Evolutionary conservation across 2,888 invertebrate species (phyloP).

Genomic region (Heliconius ethilla): DNA sequence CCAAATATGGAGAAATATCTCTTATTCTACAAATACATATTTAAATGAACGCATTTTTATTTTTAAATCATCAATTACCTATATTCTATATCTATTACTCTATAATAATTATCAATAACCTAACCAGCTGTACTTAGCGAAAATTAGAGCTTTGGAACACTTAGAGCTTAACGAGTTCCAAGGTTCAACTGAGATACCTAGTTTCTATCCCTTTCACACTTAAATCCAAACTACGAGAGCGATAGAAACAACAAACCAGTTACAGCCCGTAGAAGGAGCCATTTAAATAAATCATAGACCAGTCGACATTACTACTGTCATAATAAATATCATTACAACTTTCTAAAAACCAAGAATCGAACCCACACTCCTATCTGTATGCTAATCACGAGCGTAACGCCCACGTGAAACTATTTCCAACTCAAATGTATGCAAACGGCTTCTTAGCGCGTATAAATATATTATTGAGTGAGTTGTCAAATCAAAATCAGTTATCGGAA

Average conservation of each 20-base stretch:
- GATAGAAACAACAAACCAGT: constrained; percentile 39
- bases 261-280: constrained; percentile 43
- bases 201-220: constrained; percentile 2
- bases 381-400: constrained; percentile 51
- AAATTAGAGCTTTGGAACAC: constrained; percentile 36
- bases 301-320: constrained; percentile 50
- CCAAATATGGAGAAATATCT: no score
- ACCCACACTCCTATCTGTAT: constrained; percentile 55
- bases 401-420: constrained; percentile 47
- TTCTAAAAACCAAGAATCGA: constrained; percentile 55
- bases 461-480: constrained; percentile 52
- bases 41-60: neutral
- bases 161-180: constrained; percentile 33
- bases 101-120: constrained; percentile 31
- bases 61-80: neutral
- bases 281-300: constrained; percentile 52
- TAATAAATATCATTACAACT: constrained; percentile 55
- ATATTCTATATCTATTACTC: neutral
- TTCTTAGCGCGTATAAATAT: constrained; percentile 49
- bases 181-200: constrained; percentile 31
- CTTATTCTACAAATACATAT: neutral
- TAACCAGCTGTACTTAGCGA: constrained; percentile 28
- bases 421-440: constrained; percentile 55
- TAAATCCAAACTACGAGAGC: neutral
- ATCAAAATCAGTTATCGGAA: constrained; percentile 46